phyloP scores from a whole-genome alignment of 2,888 invertebrate species.

The Nudaria mundana region DNA sequence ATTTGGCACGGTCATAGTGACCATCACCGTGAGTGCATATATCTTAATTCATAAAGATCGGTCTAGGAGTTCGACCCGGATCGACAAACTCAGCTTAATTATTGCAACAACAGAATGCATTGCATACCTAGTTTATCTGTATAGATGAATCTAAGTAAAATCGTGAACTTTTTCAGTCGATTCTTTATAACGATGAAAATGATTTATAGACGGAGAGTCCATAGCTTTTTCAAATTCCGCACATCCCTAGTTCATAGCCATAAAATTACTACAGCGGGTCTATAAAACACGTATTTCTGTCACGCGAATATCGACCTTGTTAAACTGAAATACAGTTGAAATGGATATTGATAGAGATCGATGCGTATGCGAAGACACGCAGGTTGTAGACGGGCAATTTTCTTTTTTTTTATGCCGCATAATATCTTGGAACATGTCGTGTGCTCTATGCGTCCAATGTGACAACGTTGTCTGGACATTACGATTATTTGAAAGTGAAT shows the following conservation, averaged over 20 bases:
- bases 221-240: constrained; percentile 22
- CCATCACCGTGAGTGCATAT: no score
- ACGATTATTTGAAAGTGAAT: constrained; percentile 11
- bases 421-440: constrained; percentile 55
- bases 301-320: constrained; percentile 21
- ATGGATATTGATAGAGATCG: constrained; percentile 21
- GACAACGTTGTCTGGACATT: constrained; percentile 34
- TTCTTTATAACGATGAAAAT: constrained; percentile 7
- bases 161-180: constrained; percentile 4
- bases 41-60: no score
- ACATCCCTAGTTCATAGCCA: constrained; percentile 43
- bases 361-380: constrained; percentile 51
- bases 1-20: no score
- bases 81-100: no score
- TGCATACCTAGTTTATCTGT: no score
- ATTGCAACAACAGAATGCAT: no score
- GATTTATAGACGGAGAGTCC: constrained; percentile 14
- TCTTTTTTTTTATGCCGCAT: constrained; percentile 46
- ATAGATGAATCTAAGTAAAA: background rate
- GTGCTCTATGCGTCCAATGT: constrained; percentile 57
- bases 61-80: no score
- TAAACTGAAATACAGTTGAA: constrained; percentile 22
- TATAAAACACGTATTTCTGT: constrained; percentile 22
- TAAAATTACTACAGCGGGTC: constrained; percentile 55
- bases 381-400: constrained; percentile 46